Evolutionary conservation across 2,113 vertebrate species (phyloP), one percentile per base, ranked within the genome.

Genomic region (Benthochromis sp.): DNA sequence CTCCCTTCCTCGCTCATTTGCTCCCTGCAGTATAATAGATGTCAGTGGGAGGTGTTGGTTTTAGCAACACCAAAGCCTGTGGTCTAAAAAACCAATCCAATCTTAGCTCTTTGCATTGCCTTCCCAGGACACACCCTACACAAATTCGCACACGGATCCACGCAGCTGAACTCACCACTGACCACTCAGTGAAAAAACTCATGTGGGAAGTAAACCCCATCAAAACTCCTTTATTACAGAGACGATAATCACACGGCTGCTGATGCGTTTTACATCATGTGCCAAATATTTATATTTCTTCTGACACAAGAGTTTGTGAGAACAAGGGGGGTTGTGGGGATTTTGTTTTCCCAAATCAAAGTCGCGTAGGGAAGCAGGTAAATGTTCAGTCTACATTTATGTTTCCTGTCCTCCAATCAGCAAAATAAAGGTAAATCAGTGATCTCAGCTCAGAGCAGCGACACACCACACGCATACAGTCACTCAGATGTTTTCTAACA

Each of bases 41-140:
- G 76, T 76, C 85, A 66, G 87, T 54, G 82, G 91, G 86, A 86
- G 84, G 85, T 86, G 89, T 90, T 29, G 24, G 92, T 89, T 88
- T 82, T 8, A 87, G 73, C 50, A 76, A 53, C 86, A 88, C 89
- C 53, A 93, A 79, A 92, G 92, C 83, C 24, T 73, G 87, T 38
- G 91, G 90, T 90, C 57, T 89, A 66, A 55, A 85, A 79, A 84
- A 21, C 61, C 7, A 86, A 90, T 87, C 89, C 61, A 81, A 80
- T 52, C 73, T 40, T 73, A 52, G 86, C 89, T 86, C 78, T 12
- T 69, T 10, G 57, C 27, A 1, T 17, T 47, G 89, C 79, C 93
- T 93, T 91, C 92, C 91, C 93, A 94, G 81, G 87, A 88, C 88
- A 87, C 92, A 87, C 87, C 90, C 92, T 89, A 63, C 61, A 69